Evolutionary conservation across 2,888 invertebrate genomes (phyloP).

Genomic region (Pheosia gnoma): DNA sequence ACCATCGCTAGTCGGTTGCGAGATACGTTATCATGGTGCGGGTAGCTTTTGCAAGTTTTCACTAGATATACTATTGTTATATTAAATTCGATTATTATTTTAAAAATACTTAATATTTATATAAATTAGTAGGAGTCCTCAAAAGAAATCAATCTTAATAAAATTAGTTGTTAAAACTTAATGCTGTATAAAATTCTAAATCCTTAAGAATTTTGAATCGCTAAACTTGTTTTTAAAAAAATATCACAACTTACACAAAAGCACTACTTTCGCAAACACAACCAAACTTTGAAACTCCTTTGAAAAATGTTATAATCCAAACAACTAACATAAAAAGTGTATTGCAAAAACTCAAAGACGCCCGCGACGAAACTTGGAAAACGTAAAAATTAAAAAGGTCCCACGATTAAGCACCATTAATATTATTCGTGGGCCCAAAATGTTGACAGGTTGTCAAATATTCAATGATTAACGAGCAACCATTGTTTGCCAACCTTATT

Average conservation of each 20-base stretch:
- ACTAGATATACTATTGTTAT: too few relatives aligned
- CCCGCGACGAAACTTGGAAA: background rate
- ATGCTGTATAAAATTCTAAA: too few relatives aligned
- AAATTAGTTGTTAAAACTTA: too few relatives aligned
- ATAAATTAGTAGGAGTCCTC: too few relatives aligned
- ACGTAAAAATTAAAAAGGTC: slow-evolving; percentile 30
- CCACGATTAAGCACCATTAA: slow-evolving; percentile 49
- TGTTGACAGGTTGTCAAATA: slow-evolving; percentile 68
- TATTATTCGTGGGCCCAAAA: slow-evolving; percentile 38
- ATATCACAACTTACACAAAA: background rate
- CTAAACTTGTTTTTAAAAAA: too few relatives aligned
- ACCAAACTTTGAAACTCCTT: background rate
- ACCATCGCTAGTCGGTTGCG: too few relatives aligned
- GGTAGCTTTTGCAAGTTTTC: too few relatives aligned
- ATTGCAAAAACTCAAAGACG: background rate
- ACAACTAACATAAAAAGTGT: background rate
- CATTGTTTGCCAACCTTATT: slow-evolving; percentile 64
- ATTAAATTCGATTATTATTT: too few relatives aligned
- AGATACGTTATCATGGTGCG: too few relatives aligned
- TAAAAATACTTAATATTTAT: too few relatives aligned
- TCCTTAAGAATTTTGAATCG: too few relatives aligned
- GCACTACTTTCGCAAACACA: background rate
- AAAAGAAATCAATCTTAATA: too few relatives aligned
- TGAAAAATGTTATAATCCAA: background rate
- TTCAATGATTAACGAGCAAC: slow-evolving; percentile 62